Evolutionary conservation across 1,140 invertebrate species (phyloP).

Genomic region (Cotesia typhae): DNA sequence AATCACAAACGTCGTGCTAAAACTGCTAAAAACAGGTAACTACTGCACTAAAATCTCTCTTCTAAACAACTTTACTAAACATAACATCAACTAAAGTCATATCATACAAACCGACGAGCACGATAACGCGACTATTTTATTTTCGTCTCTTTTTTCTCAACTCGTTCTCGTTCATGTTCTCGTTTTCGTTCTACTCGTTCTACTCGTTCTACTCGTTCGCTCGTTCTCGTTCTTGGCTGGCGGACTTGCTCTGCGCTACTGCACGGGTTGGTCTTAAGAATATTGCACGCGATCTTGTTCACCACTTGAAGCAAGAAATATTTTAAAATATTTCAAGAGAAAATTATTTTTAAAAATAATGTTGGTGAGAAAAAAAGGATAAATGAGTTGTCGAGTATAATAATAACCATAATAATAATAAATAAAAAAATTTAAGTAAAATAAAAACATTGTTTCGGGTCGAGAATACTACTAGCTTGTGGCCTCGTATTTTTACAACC

Average conservation of each 20-base stretch:
- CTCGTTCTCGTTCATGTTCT: no score
- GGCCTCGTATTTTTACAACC: constrained; percentile 30
- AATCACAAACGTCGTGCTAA: constrained; percentile 55
- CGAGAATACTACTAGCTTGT: constrained; percentile 26
- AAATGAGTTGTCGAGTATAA: constrained; percentile 5
- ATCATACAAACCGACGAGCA: constrained; percentile 34
- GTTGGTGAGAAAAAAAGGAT: constrained; percentile 15
- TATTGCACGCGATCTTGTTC: constrained; percentile 34
- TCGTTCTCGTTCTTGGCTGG: background rate
- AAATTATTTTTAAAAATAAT: background rate
- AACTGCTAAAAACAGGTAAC: constrained; percentile 61
- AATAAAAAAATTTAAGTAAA: background rate
- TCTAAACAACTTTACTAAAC: no score
- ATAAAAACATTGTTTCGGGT: constrained; percentile 30
- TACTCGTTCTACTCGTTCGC: no score
- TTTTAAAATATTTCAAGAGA: background rate
- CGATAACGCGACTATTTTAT: constrained; percentile 39
- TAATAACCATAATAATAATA: no score
- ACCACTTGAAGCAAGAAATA: background rate
- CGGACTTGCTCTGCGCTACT: constrained; percentile 14
- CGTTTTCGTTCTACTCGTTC: background rate
- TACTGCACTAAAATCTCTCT: constrained; percentile 23
- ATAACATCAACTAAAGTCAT: constrained; percentile 10
- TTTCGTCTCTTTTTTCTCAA: background rate
- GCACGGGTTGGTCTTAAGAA: constrained; percentile 20